phyloP scores from a whole-genome alignment of 2,113 vertebrate genomes.

The Perca schrenkii region DNA sequence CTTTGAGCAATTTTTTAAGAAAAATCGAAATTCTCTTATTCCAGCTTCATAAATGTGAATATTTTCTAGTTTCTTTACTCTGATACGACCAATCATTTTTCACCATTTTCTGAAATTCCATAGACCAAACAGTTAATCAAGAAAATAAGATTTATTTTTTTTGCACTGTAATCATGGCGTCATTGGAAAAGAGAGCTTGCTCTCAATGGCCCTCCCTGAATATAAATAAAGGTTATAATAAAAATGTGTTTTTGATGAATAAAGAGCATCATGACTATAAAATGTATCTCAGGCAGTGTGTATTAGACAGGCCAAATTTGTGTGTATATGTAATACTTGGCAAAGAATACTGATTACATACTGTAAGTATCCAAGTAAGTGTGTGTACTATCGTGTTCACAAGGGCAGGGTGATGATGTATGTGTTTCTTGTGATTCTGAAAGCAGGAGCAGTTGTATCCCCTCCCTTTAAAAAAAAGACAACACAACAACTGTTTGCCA shows the following conservation, averaged over 20 bases:
- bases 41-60: too few species aligned
- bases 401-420: slow-evolving; percentile 2
- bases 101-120: too few species aligned
- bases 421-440: slow-evolving; percentile 14
- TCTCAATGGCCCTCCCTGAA: too few species aligned
- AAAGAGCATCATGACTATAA: neutral
- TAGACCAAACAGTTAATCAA: too few species aligned
- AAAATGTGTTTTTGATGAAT: neutral
- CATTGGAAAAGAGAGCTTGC: too few species aligned
- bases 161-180: too few species aligned
- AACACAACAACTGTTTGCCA: slow-evolving; percentile 59
- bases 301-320: neutral
- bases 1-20: too few species aligned
- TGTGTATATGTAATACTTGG: neutral
- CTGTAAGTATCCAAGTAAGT: neutral
- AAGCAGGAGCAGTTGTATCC: slow-evolving; percentile 24
- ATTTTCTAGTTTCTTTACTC: too few species aligned
- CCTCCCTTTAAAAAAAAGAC: slow-evolving; percentile 35
- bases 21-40: too few species aligned
- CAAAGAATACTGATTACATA: slow-evolving; percentile 8
- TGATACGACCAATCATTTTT: too few species aligned
- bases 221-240: too few species aligned
- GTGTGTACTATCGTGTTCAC: neutral
- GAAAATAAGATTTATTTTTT: too few species aligned
- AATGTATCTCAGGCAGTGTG: neutral